Percentiles rank a stretch among this genome's conserved stretches.
These are phyloP conservation scores for Tautogolabrus adspersus DNA, from an alignment of 2,113 vertebrate species.

Conservation along the genomic window DNA sequence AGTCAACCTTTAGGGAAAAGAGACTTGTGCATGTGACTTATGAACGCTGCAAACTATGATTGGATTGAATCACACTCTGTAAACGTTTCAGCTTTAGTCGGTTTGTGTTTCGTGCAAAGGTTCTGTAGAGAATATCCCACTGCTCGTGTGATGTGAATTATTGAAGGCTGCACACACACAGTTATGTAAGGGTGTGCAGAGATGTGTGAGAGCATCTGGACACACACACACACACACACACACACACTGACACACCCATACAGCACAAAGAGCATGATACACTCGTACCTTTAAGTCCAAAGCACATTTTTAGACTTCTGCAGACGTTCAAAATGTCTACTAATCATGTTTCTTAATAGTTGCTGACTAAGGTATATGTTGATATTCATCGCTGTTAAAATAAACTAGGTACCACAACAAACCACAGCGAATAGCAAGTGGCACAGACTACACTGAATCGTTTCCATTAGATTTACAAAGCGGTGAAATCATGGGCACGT, in stretches of 20 bases:
- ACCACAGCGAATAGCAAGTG: too few relatives aligned
- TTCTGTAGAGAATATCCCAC: neutral
- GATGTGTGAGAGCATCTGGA: neutral
- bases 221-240: neutral
- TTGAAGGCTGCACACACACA: neutral
- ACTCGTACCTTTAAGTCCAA: neutral
- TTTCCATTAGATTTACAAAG: too few relatives aligned
- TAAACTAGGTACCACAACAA: too few relatives aligned
- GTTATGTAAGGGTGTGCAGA: neutral
- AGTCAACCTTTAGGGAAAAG: too few relatives aligned
- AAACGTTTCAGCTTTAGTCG: too few relatives aligned
- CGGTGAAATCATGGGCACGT: too few relatives aligned
- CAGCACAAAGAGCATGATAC: neutral
- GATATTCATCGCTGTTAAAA: too few relatives aligned
- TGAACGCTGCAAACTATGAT: neutral
- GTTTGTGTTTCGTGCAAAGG: neutral
- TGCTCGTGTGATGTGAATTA: neutral
- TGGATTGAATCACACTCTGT: neutral
- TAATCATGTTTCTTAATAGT: too few relatives aligned
- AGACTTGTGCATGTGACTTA: too few relatives aligned
- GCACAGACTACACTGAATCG: too few relatives aligned
- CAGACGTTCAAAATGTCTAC: too few relatives aligned
- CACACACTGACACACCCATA: conserved; percentile 12
- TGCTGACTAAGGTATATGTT: too few relatives aligned
- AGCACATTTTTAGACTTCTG: neutral